Percentiles rank a stretch among this genome's conserved stretches.
Evolutionary conservation across 2,888 invertebrate species (phyloP).

Genomic region (Pharmacophagus antenor): DNA sequence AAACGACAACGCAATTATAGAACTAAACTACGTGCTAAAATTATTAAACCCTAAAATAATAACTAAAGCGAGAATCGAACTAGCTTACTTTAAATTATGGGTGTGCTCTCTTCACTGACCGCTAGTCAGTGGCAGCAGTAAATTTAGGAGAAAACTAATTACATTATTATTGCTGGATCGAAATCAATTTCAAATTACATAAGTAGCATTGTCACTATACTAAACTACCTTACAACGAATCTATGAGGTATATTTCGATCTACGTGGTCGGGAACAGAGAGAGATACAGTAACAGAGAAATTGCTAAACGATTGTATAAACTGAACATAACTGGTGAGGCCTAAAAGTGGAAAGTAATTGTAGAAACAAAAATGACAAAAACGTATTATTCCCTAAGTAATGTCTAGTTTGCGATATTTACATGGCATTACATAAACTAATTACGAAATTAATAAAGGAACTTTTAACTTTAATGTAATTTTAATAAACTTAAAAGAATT

Average conservation of each 20-base stretch:
- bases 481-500: not conserved
- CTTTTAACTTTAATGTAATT: not conserved
- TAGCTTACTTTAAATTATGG: constrained; percentile 5
- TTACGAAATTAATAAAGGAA: constrained; percentile 1
- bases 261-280: not conserved
- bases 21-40: not conserved
- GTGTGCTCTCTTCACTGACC: constrained; percentile 1
- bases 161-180: constrained; percentile 13
- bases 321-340: not conserved
- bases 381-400: not conserved
- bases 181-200: constrained; percentile 13
- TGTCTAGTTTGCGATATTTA: constrained; percentile 6
- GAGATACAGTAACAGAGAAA: constrained; percentile 7
- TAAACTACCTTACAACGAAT: constrained; percentile 14
- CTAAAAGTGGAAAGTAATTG: not conserved
- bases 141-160: constrained; percentile 2
- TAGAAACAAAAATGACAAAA: not conserved
- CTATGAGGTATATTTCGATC: constrained; percentile 3
- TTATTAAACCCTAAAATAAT: not conserved
- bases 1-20: not conserved
- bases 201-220: not conserved
- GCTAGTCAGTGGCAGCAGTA: not conserved
- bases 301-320: constrained; percentile 12
- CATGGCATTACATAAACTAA: constrained; percentile 5
- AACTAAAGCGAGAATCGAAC: constrained; percentile 4